A percentile compares a stretch with the other conserved stretches of the same genome.
These are phyloP conservation scores for Haemorhous mexicanus DNA, from an alignment of 2,113 vertebrate species.

Conservation along the genomic window DNA sequence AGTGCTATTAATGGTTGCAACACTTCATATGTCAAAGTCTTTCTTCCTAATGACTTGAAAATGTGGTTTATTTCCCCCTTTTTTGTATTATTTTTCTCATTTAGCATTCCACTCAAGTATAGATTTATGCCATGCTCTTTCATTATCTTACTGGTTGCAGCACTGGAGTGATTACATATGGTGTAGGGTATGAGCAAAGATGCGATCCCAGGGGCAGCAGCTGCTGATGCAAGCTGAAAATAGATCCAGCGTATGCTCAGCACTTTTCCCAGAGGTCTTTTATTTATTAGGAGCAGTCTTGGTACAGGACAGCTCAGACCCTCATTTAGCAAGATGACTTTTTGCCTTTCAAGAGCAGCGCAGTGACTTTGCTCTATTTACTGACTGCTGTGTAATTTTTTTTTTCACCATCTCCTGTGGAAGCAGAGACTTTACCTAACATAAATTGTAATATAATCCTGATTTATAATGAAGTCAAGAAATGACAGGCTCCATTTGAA, in stretches of 20 bases:
- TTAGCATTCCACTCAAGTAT: slow-evolving; percentile 80
- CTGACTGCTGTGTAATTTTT: slow-evolving; percentile 79
- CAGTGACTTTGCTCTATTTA: slow-evolving; percentile 80
- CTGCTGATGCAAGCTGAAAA: slow-evolving; percentile 99
- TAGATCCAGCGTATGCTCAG: slow-evolving; percentile 90
- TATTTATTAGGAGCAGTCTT: slow-evolving; percentile 86
- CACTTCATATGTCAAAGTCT: slow-evolving; percentile 85
- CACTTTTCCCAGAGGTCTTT: slow-evolving; percentile 89
- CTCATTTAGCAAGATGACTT: slow-evolving; percentile 82
- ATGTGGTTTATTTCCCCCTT: slow-evolving; percentile 79
- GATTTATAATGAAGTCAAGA: slow-evolving; percentile 77
- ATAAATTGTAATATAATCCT: slow-evolving; percentile 73
- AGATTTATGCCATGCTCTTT: slow-evolving; percentile 84
- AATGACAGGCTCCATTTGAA: slow-evolving; percentile 73
- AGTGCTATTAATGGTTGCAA: slow-evolving; percentile 87
- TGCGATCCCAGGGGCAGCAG: slow-evolving; percentile 88
- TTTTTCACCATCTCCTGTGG: slow-evolving; percentile 49
- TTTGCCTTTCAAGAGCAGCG: slow-evolving; percentile 73
- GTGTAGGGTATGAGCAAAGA: slow-evolving; percentile 86
- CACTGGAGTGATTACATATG: slow-evolving; percentile 91
- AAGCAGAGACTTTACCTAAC: slow-evolving; percentile 70
- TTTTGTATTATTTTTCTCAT: slow-evolving; percentile 82
- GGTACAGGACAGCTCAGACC: slow-evolving; percentile 75
- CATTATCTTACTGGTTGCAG: slow-evolving; percentile 86
- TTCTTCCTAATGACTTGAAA: slow-evolving; percentile 85